These are phyloP conservation scores for Timema cristinae DNA, from an alignment of 2,888 invertebrate genomes.

Conservation along the genomic window DNA sequence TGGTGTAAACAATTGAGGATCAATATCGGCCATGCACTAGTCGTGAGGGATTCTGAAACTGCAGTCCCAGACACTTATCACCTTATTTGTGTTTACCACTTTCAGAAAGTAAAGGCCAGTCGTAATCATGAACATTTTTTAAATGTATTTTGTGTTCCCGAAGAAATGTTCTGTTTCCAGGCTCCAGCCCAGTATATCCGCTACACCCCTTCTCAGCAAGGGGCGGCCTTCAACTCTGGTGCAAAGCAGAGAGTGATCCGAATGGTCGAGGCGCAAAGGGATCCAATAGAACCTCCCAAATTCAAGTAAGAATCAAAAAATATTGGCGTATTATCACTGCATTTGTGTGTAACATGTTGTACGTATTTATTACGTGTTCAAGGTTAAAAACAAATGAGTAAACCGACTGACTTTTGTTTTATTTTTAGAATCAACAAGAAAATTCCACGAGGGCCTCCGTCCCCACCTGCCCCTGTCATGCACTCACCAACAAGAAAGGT, in stretches of 20 bases:
- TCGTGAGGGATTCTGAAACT: too few species aligned
- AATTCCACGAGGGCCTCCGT: constrained; percentile 97
- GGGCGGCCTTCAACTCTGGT: constrained; percentile 88
- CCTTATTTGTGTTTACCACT: too few species aligned
- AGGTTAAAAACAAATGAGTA: neutral
- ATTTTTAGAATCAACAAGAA: constrained; percentile 88
- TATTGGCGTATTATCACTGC: neutral
- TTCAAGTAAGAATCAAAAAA: constrained; percentile 56
- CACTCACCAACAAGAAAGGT: constrained; percentile 96
- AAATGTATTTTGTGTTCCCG: neutral
- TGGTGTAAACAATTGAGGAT: too few species aligned
- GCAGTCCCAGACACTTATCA: too few species aligned
- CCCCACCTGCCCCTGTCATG: constrained; percentile 97
- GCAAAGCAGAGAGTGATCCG: constrained; percentile 97
- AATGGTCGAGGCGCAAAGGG: constrained; percentile 88
- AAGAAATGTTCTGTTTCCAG: constrained; percentile 40
- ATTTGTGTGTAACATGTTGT: constrained; percentile 19
- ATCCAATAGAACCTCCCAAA: constrained; percentile 98
- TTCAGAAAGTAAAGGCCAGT: neutral
- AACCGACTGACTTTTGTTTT: neutral
- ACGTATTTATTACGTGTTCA: too few species aligned
- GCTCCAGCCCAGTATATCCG: constrained; percentile 95
- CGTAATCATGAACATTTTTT: neutral
- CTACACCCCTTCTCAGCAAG: constrained; percentile 98
- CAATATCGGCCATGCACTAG: too few species aligned